phyloP scores from a whole-genome alignment of 2,113 vertebrate genomes.

The Stegastes partitus region DNA sequence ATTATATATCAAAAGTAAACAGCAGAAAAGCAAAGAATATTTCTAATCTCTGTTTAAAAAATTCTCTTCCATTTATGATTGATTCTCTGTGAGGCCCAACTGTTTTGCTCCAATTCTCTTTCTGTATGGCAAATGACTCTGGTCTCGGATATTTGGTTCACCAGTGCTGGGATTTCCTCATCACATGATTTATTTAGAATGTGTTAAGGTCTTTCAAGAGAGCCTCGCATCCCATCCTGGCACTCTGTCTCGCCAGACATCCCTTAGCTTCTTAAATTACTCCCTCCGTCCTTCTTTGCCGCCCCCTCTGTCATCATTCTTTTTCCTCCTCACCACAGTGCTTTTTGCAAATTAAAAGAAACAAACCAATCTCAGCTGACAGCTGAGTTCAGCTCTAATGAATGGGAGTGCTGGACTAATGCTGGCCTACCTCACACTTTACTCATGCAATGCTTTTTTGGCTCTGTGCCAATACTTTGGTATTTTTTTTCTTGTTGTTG shows the following conservation, averaged over 20 bases:
- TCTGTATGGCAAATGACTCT: constrained; percentile 44
- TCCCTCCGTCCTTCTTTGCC: constrained; percentile 34
- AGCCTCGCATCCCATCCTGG: constrained; percentile 50
- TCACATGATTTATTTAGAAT: constrained; percentile 81
- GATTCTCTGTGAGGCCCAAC: constrained; percentile 37
- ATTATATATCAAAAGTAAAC: constrained; percentile 37
- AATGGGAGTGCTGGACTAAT: constrained; percentile 27
- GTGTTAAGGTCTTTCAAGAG: constrained; percentile 66
- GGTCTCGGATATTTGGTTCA: constrained; percentile 67
- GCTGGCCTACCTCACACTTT: constrained; percentile 7
- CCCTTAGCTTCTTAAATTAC: constrained; percentile 69
- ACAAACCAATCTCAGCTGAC: constrained; percentile 60
- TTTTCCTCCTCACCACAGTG: constrained; percentile 19
- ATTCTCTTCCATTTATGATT: constrained; percentile 22
- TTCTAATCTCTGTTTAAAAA: neutral
- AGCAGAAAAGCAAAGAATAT: neutral
- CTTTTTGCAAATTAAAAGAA: constrained; percentile 75
- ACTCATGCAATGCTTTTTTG: neutral
- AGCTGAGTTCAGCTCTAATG: constrained; percentile 58
- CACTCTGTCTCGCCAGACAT: constrained; percentile 49
- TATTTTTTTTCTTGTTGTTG: constrained; percentile 36
- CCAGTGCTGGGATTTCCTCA: constrained; percentile 69
- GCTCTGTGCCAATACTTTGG: constrained; percentile 24
- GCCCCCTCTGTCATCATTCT: neutral
- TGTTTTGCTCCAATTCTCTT: constrained; percentile 52